Percentiles rank a stretch among this genome's conserved stretches.
These are phyloP conservation scores for Rhodeus uyekii DNA, from an alignment of 2,797 vertebrate species.

Conservation along the genomic window DNA sequence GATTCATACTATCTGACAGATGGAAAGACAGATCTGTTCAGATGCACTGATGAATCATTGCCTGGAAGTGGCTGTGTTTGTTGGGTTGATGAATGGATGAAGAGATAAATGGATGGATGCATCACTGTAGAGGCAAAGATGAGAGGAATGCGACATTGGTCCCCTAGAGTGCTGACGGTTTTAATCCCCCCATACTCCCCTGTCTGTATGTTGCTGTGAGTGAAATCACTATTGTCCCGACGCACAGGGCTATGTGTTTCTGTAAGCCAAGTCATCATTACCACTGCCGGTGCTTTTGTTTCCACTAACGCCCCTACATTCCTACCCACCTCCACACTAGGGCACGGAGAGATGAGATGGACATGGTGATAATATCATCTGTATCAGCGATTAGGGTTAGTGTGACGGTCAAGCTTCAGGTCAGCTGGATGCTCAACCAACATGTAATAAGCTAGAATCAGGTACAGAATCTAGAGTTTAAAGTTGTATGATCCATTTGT, in stretches of 20 bases:
- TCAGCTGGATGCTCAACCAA: not conserved
- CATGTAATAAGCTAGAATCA: not conserved
- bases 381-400: not conserved
- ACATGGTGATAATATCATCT: not conserved
- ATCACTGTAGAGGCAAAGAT: constrained; percentile 57
- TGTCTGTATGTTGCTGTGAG: constrained; percentile 48
- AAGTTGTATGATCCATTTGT: not conserved
- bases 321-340: constrained; percentile 15
- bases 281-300: constrained; percentile 55
- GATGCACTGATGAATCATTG: constrained; percentile 18
- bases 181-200: constrained; percentile 59
- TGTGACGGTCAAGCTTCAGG: not conserved
- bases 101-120: constrained; percentile 48
- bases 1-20: constrained; percentile 31
- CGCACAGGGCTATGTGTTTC: not conserved
- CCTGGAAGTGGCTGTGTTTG: constrained; percentile 18
- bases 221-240: constrained; percentile 41
- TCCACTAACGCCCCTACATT: constrained; percentile 38
- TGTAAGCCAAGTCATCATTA: constrained; percentile 55
- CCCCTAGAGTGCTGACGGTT: constrained; percentile 71
- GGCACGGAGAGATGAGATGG: constrained; percentile 8
- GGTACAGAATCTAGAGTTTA: not conserved
- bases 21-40: constrained; percentile 28
- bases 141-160: constrained; percentile 60
- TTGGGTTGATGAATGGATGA: constrained; percentile 11